Conservation (phyloP, 2,888 invertebrate genomes). For the Nymphalis polychloros region DNA sequence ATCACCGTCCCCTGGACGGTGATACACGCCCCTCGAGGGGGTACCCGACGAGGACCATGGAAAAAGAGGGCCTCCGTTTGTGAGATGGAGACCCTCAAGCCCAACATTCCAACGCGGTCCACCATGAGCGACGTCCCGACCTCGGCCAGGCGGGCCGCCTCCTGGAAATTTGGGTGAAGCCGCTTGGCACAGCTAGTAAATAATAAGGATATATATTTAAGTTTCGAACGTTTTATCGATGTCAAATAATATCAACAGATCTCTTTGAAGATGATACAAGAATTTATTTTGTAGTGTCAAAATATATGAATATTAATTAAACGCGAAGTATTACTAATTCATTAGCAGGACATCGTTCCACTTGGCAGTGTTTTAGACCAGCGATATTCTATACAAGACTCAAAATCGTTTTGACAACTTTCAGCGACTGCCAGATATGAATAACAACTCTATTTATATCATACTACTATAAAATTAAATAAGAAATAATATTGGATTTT, state of each 20-base stretch:
- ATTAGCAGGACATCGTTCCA: conserved; percentile 36
- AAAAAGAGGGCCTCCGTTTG: too few species aligned
- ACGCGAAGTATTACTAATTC: conserved; percentile 27
- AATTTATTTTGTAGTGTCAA: conserved; percentile 20
- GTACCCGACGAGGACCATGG: too few species aligned
- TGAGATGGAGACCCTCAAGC: too few species aligned
- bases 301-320: conserved; percentile 22
- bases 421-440: conserved; percentile 10
- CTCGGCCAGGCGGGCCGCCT: too few species aligned
- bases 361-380: conserved; percentile 30
- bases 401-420: conserved; percentile 18
- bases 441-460: conserved; percentile 21
- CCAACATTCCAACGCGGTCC: too few species aligned
- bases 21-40: too few species aligned
- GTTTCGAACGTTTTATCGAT: not conserved
- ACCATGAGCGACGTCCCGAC: too few species aligned
- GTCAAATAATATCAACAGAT: not conserved
- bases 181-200: too few species aligned
- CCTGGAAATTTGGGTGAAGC: too few species aligned
- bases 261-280: conserved; percentile 1
- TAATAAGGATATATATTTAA: not conserved
- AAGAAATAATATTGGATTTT: not conserved
- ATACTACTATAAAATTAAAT: not conserved
- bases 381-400: conserved; percentile 22
- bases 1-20: too few species aligned